A percentile compares a stretch with the other conserved stretches of the same genome.
Evolutionary conservation across 2,888 invertebrate species (phyloP).

Genomic region (Stratiomys singularior): DNA sequence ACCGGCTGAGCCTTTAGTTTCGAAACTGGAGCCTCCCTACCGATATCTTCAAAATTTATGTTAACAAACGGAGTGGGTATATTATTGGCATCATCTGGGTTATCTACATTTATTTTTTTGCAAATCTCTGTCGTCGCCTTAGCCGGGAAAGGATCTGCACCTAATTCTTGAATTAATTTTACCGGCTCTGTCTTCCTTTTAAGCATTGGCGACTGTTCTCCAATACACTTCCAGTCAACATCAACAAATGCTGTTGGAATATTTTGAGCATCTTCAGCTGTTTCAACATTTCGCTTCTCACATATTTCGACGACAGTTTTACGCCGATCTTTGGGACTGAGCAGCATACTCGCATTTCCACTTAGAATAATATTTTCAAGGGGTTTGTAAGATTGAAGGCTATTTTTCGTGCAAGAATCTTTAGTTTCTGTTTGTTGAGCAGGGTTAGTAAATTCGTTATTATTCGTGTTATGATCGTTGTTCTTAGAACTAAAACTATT

Average conservation of each 20-base stretch:
- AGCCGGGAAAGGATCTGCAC: neutral
- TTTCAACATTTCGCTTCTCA: slow-evolving; percentile 47
- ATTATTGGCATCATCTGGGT: slow-evolving; percentile 40
- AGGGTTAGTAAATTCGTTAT: slow-evolving; percentile 27
- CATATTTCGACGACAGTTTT: slow-evolving; percentile 49
- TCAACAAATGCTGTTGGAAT: slow-evolving; percentile 49
- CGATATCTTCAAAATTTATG: slow-evolving; percentile 46
- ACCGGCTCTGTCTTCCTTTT: slow-evolving; percentile 31
- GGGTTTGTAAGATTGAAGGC: neutral
- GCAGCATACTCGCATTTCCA: neutral
- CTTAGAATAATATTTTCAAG: neutral
- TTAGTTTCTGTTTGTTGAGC: neutral
- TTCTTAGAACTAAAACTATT: slow-evolving; percentile 39
- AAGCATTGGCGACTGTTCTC: slow-evolving; percentile 34
- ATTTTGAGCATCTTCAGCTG: slow-evolving; percentile 41
- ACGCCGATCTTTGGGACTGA: slow-evolving; percentile 34
- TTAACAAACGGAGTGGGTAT: slow-evolving; percentile 48
- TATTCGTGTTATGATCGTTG: slow-evolving; percentile 12
- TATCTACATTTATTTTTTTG: slow-evolving; percentile 46
- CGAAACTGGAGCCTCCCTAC: slow-evolving; percentile 18
- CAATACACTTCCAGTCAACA: slow-evolving; percentile 46
- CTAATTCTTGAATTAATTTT: neutral
- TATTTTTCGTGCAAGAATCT: neutral
- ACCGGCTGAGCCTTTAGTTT: slow-evolving; percentile 19
- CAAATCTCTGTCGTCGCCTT: slow-evolving; percentile 48